A percentile compares a stretch with the other conserved stretches of the same genome.
Evolutionary conservation across 1,140 invertebrate species (phyloP).

Genomic region (Drosophila trapezifrons): DNA sequence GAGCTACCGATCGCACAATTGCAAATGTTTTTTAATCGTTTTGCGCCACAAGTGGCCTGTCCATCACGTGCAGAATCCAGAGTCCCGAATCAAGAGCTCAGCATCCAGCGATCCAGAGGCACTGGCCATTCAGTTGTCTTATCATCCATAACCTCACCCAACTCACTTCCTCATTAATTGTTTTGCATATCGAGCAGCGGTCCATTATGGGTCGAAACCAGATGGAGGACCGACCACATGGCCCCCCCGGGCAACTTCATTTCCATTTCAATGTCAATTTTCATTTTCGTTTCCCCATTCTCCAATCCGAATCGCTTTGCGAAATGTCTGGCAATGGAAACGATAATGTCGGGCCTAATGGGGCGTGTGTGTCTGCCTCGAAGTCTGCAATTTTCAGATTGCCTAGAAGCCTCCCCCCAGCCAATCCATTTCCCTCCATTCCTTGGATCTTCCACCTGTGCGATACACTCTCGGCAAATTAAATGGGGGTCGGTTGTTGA

Average conservation of each 20-base stretch:
- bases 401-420: background rate
- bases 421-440: background rate
- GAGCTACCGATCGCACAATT: constrained; percentile 43
- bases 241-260: constrained; percentile 32
- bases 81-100: background rate
- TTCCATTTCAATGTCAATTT: constrained; percentile 76
- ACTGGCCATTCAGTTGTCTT: constrained; percentile 41
- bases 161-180: constrained; percentile 35
- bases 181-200: constrained; percentile 49
- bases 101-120: constrained; percentile 9
- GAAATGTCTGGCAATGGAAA: constrained; percentile 52
- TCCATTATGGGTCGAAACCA: constrained; percentile 26
- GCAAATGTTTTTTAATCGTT: constrained; percentile 70
- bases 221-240: constrained; percentile 49
- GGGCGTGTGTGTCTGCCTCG: constrained; percentile 58
- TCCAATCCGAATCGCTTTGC: constrained; percentile 35
- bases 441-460: constrained; percentile 14
- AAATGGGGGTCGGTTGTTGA: constrained; percentile 69
- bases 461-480: constrained; percentile 47
- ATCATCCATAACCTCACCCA: constrained; percentile 66
- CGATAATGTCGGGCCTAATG: constrained; percentile 53
- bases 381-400: constrained; percentile 62
- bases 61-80: constrained; percentile 6
- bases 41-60: constrained; percentile 71
- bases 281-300: constrained; percentile 60